These are phyloP conservation scores for Agrochola litura DNA, from an alignment of 2,888 invertebrate genomes.

Conservation along the genomic window DNA sequence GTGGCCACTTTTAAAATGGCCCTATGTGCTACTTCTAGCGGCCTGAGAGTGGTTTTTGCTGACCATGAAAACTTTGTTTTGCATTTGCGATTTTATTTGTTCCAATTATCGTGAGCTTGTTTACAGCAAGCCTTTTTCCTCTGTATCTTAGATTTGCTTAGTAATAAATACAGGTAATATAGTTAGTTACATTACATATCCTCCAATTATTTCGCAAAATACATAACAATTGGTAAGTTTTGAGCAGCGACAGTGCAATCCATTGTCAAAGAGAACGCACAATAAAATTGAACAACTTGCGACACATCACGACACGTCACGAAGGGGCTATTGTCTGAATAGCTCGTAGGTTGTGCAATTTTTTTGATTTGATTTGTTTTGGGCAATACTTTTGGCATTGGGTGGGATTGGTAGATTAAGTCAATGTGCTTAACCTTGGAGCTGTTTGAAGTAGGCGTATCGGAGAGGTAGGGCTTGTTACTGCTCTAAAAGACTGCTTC, in stretches of 20 bases:
- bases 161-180: neutral
- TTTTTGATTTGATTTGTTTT: conserved; percentile 55
- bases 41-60: too few species aligned
- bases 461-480: too few species aligned
- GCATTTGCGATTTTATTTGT: too few species aligned
- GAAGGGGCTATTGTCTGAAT: conserved; percentile 58
- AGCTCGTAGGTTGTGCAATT: conserved; percentile 40
- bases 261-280: conserved; percentile 70
- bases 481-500: too few species aligned
- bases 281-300: conserved; percentile 69
- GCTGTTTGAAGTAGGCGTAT: conserved; percentile 6
- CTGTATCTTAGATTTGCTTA: neutral
- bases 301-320: conserved; percentile 57
- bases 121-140: neutral
- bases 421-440: neutral
- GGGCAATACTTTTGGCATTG: conserved; percentile 48
- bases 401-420: conserved; percentile 32
- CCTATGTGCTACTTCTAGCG: too few species aligned
- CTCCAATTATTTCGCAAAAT: conserved; percentile 56
- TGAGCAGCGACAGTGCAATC: conserved; percentile 65
- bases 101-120: too few species aligned
- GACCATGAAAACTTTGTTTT: too few species aligned
- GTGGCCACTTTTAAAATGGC: too few species aligned
- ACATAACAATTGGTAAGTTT: conserved; percentile 55
- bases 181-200: conserved; percentile 20